phyloP scores from a whole-genome alignment of 2,797 vertebrate species.

The Parambassis ranga region DNA sequence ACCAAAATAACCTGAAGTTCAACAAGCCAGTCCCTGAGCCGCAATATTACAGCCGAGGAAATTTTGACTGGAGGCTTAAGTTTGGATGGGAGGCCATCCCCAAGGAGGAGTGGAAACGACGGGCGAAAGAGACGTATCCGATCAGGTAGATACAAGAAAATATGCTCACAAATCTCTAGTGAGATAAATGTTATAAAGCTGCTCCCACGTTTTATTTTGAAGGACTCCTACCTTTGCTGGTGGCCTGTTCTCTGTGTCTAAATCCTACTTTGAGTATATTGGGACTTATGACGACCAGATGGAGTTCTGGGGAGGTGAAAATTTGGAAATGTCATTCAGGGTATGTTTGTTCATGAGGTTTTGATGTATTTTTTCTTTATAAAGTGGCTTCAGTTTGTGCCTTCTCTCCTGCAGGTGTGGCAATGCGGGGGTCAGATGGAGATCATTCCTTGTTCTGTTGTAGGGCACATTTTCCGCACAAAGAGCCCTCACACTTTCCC shows the following conservation, averaged over 20 bases:
- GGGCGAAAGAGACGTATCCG: constrained; percentile 84
- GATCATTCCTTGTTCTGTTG: constrained; percentile 89
- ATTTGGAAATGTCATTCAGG: constrained; percentile 92
- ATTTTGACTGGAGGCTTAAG: constrained; percentile 85
- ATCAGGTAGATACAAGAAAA: constrained; percentile 76
- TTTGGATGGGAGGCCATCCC: constrained; percentile 86
- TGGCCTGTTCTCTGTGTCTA: constrained; percentile 87
- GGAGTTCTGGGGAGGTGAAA: constrained; percentile 91
- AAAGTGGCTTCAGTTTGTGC: neutral
- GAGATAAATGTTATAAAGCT: no score
- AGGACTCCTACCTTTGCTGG: constrained; percentile 87
- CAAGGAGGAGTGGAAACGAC: constrained; percentile 61
- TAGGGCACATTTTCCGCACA: constrained; percentile 87
- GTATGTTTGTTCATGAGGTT: constrained; percentile 67
- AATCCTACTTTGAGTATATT: constrained; percentile 86
- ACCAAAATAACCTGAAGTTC: constrained; percentile 81
- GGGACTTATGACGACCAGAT: constrained; percentile 89
- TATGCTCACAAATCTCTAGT: neutral
- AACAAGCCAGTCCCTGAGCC: constrained; percentile 67
- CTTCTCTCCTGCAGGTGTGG: constrained; percentile 79
- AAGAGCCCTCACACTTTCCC: constrained; percentile 85
- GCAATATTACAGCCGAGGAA: constrained; percentile 76
- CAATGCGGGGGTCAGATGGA: constrained; percentile 87
- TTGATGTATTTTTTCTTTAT: neutral
- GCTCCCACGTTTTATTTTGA: no score